Evolutionary conservation across 30 jellyfish, hydroid and myxozoan genomes (phyloP).

Genomic region (Catostylus mosaicus): DNA sequence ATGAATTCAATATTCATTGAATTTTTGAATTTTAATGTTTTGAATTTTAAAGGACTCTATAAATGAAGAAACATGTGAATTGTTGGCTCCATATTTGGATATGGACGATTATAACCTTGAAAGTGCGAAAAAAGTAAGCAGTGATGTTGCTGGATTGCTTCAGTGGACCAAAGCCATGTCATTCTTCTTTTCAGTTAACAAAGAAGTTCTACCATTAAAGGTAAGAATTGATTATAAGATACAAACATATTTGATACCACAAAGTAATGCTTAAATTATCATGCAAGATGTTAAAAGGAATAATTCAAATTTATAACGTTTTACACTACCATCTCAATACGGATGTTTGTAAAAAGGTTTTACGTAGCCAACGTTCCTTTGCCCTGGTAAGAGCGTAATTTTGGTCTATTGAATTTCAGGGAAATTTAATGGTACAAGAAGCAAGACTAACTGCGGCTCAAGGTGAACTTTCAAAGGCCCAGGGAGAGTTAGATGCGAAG

Average conservation of each 20-base stretch:
- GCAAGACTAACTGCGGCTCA: conserved; percentile 77
- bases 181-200: conserved; percentile 71
- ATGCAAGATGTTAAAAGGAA: too few relatives aligned
- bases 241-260: too few relatives aligned
- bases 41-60: conserved; percentile 62
- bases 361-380: too few relatives aligned
- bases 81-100: conserved; percentile 79
- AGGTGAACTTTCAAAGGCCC: conserved; percentile 78
- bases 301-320: too few relatives aligned
- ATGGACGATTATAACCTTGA: conserved; percentile 86
- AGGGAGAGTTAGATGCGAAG: conserved; percentile 72
- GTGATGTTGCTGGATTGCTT: conserved; percentile 86
- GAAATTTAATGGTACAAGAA: conserved; percentile 82
- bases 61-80: conserved; percentile 80
- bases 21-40: neutral
- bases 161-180: conserved; percentile 95
- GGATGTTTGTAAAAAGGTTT: too few relatives aligned
- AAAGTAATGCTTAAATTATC: too few relatives aligned
- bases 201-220: conserved; percentile 83
- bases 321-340: too few relatives aligned
- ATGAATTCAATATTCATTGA: neutral
- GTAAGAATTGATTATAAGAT: conserved; percentile 1
- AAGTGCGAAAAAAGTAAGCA: conserved; percentile 77
- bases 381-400: too few relatives aligned
- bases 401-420: conserved; percentile 14